Base-by-base conservation (phyloP, 2,797 vertebrate genomes). In the Spondyliosoma cantharus region DNA sequence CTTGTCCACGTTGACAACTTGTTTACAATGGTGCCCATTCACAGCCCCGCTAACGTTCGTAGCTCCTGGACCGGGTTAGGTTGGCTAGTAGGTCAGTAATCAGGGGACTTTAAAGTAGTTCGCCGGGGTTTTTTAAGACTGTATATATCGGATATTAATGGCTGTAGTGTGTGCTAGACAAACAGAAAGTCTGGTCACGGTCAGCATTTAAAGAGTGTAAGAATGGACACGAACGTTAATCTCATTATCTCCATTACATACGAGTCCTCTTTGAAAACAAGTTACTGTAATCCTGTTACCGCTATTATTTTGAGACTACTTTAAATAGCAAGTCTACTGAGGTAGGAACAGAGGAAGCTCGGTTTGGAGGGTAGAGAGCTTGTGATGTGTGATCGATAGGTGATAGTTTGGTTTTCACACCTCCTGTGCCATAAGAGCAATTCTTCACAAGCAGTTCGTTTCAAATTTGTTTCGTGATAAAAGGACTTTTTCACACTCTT, bases 11-110 rank as follows among this genome's bases (percentile, higher is more conserved):
- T 92, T 92, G 84, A 78, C 86, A 80, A 27, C 48, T 78, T 92
- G 87, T 91, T 92, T 86, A 93, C 91, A 93, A 93, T 57, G 78
- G 73, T 1, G 27, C 50, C 49, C 90, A 93, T 93, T 93, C 85
- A 93, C 71, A 0, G 8, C 24, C 22, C 0, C 4, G 11, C 7
- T 3, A 8, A 7, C 48, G 53, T 3, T 49, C 13, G 17, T 17
- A 20, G 52, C 3, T 53, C 12, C 17, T 1, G n/a, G 3, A 24
- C 22, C 8, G 49, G 14, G 45, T 14, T 11, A 16, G 45, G 45
- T 46, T 46, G 22, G 42, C 8, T 14, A 19, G 37, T 11, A 37
- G 37, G 37, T 37, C 37, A 37, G 37, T 37, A 3, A 37, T 37
- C 8, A 37, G 37, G 37, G 15, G 7, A 53, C 52, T 24, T 53